Evolutionary conservation across 2,113 vertebrate species (phyloP).

Genomic region (Capra hircus): DNA sequence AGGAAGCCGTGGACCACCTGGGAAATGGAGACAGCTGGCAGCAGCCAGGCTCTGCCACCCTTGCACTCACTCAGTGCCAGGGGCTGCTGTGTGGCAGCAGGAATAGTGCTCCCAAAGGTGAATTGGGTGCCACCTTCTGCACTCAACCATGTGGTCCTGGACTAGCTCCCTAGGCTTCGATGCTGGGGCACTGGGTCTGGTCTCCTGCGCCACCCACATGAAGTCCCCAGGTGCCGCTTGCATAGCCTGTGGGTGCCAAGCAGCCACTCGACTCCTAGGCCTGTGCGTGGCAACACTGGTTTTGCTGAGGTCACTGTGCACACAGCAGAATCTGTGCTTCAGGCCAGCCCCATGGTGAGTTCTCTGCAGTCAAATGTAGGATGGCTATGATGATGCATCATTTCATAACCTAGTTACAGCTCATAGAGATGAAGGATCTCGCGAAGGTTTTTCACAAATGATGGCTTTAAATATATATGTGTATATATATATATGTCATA

Average conservation of each 20-base stretch:
- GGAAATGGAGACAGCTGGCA: slow-evolving; percentile 72
- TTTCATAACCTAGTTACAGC: background rate
- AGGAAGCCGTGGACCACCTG: slow-evolving; percentile 86
- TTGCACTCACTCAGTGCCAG: slow-evolving; percentile 76
- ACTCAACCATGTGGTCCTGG: slow-evolving; percentile 84
- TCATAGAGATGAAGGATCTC: background rate
- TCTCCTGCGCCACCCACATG: slow-evolving; percentile 85
- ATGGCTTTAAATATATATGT: background rate
- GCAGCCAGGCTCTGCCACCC: slow-evolving; percentile 81
- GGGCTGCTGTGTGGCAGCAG: slow-evolving; percentile 84
- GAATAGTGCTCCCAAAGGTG: slow-evolving; percentile 88
- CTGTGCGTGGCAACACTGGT: slow-evolving; percentile 76
- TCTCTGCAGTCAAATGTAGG: background rate
- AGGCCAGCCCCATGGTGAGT: slow-evolving; percentile 64
- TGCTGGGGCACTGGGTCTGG: slow-evolving; percentile 74
- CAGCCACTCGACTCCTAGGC: slow-evolving; percentile 80
- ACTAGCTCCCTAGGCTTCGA: slow-evolving; percentile 79
- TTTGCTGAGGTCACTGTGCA: slow-evolving; percentile 87
- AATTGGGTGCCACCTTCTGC: slow-evolving; percentile 86
- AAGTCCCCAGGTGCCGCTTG: slow-evolving; percentile 88
- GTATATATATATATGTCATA: background rate
- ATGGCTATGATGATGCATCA: background rate
- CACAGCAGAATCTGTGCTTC: slow-evolving; percentile 84
- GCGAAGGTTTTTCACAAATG: background rate
- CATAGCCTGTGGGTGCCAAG: slow-evolving; percentile 79